phyloP scores from a whole-genome alignment of 2,888 invertebrate species.

The Patella caerulea region DNA sequence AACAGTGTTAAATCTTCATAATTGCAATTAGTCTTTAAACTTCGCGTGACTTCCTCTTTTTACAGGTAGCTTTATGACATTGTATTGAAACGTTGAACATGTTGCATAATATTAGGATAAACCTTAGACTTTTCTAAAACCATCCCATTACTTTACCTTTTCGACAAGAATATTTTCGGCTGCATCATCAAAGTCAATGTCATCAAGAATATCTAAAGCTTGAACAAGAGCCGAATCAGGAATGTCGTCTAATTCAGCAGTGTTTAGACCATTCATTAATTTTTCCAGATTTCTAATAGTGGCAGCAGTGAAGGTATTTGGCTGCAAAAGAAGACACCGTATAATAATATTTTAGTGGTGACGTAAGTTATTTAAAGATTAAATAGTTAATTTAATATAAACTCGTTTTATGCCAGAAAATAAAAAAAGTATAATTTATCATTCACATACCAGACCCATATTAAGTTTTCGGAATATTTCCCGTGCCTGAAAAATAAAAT shows the following conservation, averaged over 20 bases:
- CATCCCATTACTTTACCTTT: slow-evolving; percentile 25
- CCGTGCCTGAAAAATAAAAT: slow-evolving; percentile 3
- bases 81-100: too few species aligned
- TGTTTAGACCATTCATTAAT: slow-evolving; percentile 32
- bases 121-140: too few species aligned
- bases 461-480: not conserved
- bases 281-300: slow-evolving; percentile 27
- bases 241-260: slow-evolving; percentile 31
- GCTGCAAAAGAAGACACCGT: slow-evolving; percentile 7
- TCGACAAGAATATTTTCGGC: slow-evolving; percentile 30
- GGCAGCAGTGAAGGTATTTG: slow-evolving; percentile 16
- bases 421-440: not conserved
- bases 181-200: slow-evolving; percentile 37
- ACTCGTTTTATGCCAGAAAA: not conserved
- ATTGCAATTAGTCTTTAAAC: too few species aligned
- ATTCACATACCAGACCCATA: not conserved
- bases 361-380: too few species aligned
- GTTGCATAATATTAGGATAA: too few species aligned
- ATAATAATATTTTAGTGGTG: too few species aligned
- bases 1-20: too few species aligned
- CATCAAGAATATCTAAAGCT: slow-evolving; percentile 35
- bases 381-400: not conserved
- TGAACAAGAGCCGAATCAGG: slow-evolving; percentile 30
- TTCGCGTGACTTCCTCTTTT: too few species aligned
- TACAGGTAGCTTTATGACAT: too few species aligned